phyloP scores from a whole-genome alignment of 2,113 vertebrate genomes.

The Ornithorhynchus anatinus region DNA sequence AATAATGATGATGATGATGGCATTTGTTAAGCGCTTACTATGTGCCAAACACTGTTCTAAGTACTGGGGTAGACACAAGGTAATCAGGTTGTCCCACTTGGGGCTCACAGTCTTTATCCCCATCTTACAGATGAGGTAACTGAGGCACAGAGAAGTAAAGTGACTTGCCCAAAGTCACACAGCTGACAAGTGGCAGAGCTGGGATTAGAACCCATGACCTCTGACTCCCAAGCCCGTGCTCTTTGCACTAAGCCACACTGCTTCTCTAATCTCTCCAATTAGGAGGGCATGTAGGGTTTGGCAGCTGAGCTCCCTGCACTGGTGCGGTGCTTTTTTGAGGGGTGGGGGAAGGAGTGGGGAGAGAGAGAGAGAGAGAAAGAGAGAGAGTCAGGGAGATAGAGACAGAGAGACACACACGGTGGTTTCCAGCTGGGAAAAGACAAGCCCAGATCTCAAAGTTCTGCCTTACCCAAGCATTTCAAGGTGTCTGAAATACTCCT shows the following conservation, averaged over 20 bases:
- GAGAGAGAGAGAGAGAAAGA: background rate
- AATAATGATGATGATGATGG: too few relatives aligned
- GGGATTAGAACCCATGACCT: background rate
- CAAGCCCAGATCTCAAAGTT: background rate
- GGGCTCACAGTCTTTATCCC: too few relatives aligned
- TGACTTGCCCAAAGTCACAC: too few relatives aligned
- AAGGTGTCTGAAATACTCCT: too few relatives aligned
- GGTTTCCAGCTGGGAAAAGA: background rate
- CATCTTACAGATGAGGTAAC: too few relatives aligned
- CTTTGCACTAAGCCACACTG: background rate
- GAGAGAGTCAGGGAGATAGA: background rate
- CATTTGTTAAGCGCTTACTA: too few relatives aligned
- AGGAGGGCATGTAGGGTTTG: background rate
- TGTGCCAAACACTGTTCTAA: too few relatives aligned
- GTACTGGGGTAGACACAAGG: too few relatives aligned
- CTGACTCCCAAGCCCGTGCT: background rate
- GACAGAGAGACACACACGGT: background rate
- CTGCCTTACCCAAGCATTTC: background rate
- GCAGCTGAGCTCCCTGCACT: background rate
- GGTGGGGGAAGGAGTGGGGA: background rate
- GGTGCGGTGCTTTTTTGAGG: background rate
- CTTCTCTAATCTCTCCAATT: too few relatives aligned
- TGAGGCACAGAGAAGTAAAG: too few relatives aligned
- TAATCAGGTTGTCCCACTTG: too few relatives aligned
- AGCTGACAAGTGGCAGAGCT: too few relatives aligned